Base-by-base conservation (phyloP, 2,888 invertebrate species). In the Choristoneura rosaceana region DNA sequence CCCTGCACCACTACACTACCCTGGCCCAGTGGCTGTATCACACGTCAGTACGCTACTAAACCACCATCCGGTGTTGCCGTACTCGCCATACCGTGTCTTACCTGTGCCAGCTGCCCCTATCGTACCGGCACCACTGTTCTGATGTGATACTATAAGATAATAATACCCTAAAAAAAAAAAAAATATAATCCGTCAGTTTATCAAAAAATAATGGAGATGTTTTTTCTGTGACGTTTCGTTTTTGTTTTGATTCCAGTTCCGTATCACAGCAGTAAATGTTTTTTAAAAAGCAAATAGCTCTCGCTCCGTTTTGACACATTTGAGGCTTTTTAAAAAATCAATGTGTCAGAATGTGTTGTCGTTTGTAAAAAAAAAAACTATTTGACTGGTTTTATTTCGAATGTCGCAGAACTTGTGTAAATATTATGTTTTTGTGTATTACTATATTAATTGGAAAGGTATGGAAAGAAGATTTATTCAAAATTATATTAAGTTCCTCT, bases 1-100 rank as follows among this genome's bases (percentile, higher is more conserved):
- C 47, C 85, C 85, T 58, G 81, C 86, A 1, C 86, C 88, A 0
- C 74, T 89, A 2, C 76, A 88, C n/a, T 88, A 86, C 79, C 87
- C 85, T 60, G 84, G 83, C 0, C 84, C 88, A 0, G 73, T 88
- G 45, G 63, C 81, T 2, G 78, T 82, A 3, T 77, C 82, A 5
- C 82, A 80, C 69, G 78, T 80, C 74, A 81, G 79, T 74, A 74
- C 82, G 0, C 17, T 80, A 1, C n/a, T 80, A 4, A 80, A 82
- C 73, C 80, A 82, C 63, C 80, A 76, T 12, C 83, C 84, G 3
- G 77, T 87, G 12, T 77, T 85, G 14, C 85, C 82, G 17, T 79
- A 80, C 69, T 79, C 80, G 14, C 77, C 78, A 50, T 76, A 78
- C 15, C 77, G 80, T 9, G 80, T 84, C 14, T 79, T 82, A 34